Evolutionary conservation across 2,888 invertebrate species (phyloP), one percentile per base, ranked within the genome.

Genomic region (Tipula helvola): DNA sequence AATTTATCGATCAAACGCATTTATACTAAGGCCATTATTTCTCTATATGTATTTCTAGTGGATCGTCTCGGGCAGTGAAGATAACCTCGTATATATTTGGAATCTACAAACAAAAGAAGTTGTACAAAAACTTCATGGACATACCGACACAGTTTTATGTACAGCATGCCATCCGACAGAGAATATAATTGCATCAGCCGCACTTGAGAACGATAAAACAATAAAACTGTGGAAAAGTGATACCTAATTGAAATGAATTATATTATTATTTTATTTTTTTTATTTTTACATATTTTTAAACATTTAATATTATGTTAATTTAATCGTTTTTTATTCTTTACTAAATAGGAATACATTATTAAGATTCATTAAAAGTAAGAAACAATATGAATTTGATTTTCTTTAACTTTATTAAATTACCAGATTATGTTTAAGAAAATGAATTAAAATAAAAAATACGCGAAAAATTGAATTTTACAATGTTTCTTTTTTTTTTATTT

Each of bases 41-140:
- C 3, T 10, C 7, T 87, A 44, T 87, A 16, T 87, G 86, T 86
- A 87, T 88, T 92, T 92, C 18, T 92, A 98, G 97, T 99, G 99
- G 99, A 99, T 99, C 90, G 99, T 99, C 85, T 99, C 98, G 71
- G 99, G 99, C n/a, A 99, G 99, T 4, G 99, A 99, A 92, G 99
- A 99, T 92, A 97, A 98, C 91, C 94, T 97, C 93, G 98, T 99
- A 0, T 99, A 99, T 91, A 98, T 99, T 89, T 99, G 99, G 99
- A 99, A 99, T 93, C 93, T 99, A 88, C 99, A 99, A 91, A 98
- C 99, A 13, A 99, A 99, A 92, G 99, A 99, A 93, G 97, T 99
- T 87, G 99, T 99, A 87, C 99, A 99, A 92, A 97, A 98, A 92
- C 93, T 99, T 88, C 96, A 97, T 89, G 99, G 99, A 0, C 99